Evolutionary conservation across 2,888 invertebrate genomes (phyloP), one percentile per base, ranked within the genome.

Genomic region (Tetramorium bicarinatum): DNA sequence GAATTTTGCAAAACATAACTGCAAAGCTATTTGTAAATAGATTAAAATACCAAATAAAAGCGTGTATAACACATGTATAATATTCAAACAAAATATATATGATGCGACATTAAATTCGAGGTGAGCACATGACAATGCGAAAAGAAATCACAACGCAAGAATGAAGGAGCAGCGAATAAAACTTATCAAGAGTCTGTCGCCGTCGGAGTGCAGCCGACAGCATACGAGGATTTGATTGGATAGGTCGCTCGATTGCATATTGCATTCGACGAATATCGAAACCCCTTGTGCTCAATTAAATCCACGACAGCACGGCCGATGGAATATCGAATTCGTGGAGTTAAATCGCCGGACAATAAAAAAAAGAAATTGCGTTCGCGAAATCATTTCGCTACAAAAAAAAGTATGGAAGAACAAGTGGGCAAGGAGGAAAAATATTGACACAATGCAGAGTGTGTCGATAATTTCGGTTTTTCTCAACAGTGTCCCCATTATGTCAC

Each of bases 211-310:
- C 85, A 81, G 82, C 77, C 87, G 89, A 81, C 76, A 82, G 64
- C 64, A 47, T 83, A 87, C 84, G 82, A 85, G 79, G 75, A 77
- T 88, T 88, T 81, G 87, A 89, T 89, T 88, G 89, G 88, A 89
- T 87, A 77, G 88, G 84, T 83, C 82, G 83, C 64, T 86, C 87
- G 83, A 88, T 86, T 84, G 89, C 89, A 88, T 89, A 89, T 87
- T 84, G 88, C 85, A 89, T 82, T 84, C 80, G 82, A 44, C 88
- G 80, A 83, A 89, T 88, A 89, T 86, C 89, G 88, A 89, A 88
- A 85, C 82, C 89, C 83, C 87, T 86, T 77, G 89, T 85, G 87
- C 87, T 87, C 89, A 87, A 89, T 89, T 88, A 88, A 89, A 89
- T 87, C 82, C 82, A 71, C 88, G 84, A 85, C 87, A 61, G 82